Conservation (phyloP, 2,888 invertebrate genomes). For the Caenorhabditis sinica region DNA sequence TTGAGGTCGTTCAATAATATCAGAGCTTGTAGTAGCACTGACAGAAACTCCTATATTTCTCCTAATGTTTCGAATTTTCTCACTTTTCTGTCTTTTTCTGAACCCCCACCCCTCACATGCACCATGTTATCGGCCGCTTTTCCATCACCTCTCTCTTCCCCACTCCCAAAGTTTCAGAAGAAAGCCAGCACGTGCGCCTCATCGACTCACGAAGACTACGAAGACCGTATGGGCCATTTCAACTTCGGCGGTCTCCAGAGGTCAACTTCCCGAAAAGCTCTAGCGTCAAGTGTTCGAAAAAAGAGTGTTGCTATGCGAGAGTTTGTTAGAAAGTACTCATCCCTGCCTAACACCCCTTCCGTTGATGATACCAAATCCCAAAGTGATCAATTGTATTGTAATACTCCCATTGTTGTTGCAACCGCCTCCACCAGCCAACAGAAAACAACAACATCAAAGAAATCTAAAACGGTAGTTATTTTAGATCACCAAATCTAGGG, state of each 20-base stretch:
- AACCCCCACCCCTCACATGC: neutral
- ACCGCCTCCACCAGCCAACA: slow-evolving; percentile 1
- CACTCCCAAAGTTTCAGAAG: slow-evolving; percentile 23
- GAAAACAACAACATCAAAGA: neutral
- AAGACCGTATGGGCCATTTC: slow-evolving; percentile 38
- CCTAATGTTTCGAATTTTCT: too few species aligned
- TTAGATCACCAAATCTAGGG: neutral
- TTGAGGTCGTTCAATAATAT: too few species aligned
- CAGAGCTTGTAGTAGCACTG: too few species aligned
- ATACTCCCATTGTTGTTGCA: neutral
- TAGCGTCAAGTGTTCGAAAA: slow-evolving; percentile 18
- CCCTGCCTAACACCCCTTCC: slow-evolving; percentile 36
- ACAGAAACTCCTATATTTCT: too few species aligned
- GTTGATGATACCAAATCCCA: slow-evolving; percentile 9
- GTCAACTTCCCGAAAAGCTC: neutral
- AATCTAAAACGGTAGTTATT: slow-evolving; percentile 6
- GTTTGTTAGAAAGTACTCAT: slow-evolving; percentile 17
- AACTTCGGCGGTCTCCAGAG: slow-evolving; percentile 33
- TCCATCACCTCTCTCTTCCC: neutral
- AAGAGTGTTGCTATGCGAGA: neutral
- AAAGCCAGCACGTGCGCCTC: neutral
- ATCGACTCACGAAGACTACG: neutral
- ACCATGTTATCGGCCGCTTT: neutral
- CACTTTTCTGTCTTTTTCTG: too few species aligned
- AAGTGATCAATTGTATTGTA: slow-evolving; percentile 11